A percentile compares a stretch with the other conserved stretches of the same genome.
These are phyloP conservation scores for Nemoura dubitans DNA, from an alignment of 2,888 invertebrate species.

Conservation along the genomic window DNA sequence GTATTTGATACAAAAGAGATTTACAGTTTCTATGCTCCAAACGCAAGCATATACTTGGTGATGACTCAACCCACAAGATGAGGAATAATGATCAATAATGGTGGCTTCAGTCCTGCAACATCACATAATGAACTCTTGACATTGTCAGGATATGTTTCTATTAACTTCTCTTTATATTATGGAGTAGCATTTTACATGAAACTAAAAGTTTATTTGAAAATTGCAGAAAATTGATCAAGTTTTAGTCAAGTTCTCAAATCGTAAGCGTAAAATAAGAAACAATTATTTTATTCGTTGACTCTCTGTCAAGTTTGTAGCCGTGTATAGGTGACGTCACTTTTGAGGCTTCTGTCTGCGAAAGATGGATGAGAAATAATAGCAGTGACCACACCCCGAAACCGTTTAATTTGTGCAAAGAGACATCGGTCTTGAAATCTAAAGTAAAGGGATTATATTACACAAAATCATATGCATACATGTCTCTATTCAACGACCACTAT, in stretches of 20 bases:
- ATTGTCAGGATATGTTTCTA: too few relatives aligned
- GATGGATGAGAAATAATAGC: neutral
- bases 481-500: neutral
- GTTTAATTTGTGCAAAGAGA: neutral
- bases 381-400: conserved; percentile 30
- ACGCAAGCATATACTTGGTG: neutral
- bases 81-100: neutral
- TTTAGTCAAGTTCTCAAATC: too few relatives aligned
- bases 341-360: neutral
- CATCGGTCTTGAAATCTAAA: neutral
- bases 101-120: neutral
- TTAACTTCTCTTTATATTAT: too few relatives aligned
- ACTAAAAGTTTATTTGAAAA: too few relatives aligned
- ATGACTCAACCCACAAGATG: neutral
- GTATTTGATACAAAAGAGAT: neutral
- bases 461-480: neutral
- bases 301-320: neutral
- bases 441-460: neutral
- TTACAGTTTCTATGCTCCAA: neutral
- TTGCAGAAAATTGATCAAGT: too few relatives aligned
- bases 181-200: too few relatives aligned
- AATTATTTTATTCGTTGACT: neutral
- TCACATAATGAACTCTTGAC: neutral
- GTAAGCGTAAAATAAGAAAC: neutral
- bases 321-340: neutral